Evolutionary conservation across 2,797 vertebrate genomes (phyloP).

Genomic region (Notolabrus celidotus): DNA sequence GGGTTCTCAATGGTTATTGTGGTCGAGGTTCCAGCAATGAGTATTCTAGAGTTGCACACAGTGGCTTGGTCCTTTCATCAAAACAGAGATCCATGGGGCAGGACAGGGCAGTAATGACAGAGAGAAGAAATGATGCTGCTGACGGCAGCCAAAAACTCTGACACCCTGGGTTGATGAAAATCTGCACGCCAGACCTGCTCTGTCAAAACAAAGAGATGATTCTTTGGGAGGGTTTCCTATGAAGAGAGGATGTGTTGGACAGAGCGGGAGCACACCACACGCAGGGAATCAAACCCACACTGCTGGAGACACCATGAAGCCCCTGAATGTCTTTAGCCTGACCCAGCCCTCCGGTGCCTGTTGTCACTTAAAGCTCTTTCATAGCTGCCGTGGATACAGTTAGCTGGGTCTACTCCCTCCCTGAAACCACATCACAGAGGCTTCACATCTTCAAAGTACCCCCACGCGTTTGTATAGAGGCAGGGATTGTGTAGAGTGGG

Average conservation of each 20-base stretch:
- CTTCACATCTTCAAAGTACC: slow-evolving; percentile 80
- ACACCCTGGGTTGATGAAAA: slow-evolving; percentile 47
- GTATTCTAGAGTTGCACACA: slow-evolving; percentile 65
- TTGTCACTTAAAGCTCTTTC: slow-evolving; percentile 71
- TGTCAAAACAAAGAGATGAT: slow-evolving; percentile 55
- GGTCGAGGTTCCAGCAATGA: slow-evolving; percentile 61
- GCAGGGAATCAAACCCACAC: slow-evolving; percentile 32
- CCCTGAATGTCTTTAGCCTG: slow-evolving; percentile 29
- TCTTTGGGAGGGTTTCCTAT: slow-evolving; percentile 32
- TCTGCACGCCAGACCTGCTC: slow-evolving; percentile 67
- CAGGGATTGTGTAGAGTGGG: slow-evolving; percentile 39
- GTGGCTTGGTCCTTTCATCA: slow-evolving; percentile 61
- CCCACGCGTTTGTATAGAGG: slow-evolving; percentile 54
- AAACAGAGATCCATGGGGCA: slow-evolving; percentile 43
- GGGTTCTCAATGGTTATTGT: slow-evolving; percentile 66
- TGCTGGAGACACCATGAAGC: slow-evolving; percentile 34
- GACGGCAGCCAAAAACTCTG: slow-evolving; percentile 53
- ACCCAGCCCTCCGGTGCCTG: slow-evolving; percentile 51
- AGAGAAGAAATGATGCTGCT: slow-evolving; percentile 49
- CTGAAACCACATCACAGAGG: slow-evolving; percentile 77
- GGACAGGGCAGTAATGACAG: slow-evolving; percentile 64
- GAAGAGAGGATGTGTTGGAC: slow-evolving; percentile 6
- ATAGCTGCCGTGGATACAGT: slow-evolving; percentile 58
- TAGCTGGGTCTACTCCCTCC: slow-evolving; percentile 59
- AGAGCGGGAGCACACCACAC: slow-evolving; percentile 32